A percentile compares a stretch with the other conserved stretches of the same genome.
These are phyloP conservation scores for Papilio protenor DNA, from an alignment of 2,888 invertebrate genomes.

Conservation along the genomic window DNA sequence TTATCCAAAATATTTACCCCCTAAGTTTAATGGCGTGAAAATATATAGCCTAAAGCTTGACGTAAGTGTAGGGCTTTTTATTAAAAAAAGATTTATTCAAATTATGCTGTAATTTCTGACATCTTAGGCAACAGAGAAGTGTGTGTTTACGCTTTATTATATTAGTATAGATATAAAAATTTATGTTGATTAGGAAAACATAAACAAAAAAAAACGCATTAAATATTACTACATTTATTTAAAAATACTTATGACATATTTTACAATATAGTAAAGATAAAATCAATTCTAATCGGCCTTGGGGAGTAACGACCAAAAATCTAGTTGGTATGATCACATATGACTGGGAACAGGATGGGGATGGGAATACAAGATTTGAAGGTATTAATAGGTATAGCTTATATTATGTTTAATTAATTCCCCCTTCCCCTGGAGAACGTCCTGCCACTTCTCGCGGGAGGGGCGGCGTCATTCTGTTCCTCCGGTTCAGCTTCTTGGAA, in stretches of 20 bases:
- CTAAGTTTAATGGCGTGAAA: too few species aligned
- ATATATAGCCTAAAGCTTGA: too few species aligned
- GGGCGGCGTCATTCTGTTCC: constrained; percentile 66
- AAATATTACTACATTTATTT: constrained; percentile 43
- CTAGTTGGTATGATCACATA: constrained; percentile 45
- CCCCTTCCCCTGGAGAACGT: constrained; percentile 68
- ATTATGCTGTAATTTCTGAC: too few species aligned
- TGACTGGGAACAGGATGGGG: constrained; percentile 34
- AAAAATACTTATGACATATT: constrained; percentile 78
- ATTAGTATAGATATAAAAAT: too few species aligned
- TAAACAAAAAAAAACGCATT: constrained; percentile 15
- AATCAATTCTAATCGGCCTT: constrained; percentile 60
- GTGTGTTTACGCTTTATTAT: too few species aligned
- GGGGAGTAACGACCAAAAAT: constrained; percentile 53
- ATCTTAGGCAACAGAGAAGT: too few species aligned
- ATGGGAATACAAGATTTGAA: constrained; percentile 46
- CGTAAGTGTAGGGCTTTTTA: too few species aligned
- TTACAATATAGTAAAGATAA: constrained; percentile 74
- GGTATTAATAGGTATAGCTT: constrained; percentile 33
- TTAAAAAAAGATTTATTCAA: too few species aligned
- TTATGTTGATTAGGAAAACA: not conserved
- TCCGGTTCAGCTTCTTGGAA: constrained; percentile 67
- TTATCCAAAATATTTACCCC: too few species aligned
- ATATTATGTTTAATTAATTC: constrained; percentile 54
- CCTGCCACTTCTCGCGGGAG: constrained; percentile 62